phyloP scores from a whole-genome alignment of 2,888 invertebrate species.

The Sceliomorpha sp. region DNA sequence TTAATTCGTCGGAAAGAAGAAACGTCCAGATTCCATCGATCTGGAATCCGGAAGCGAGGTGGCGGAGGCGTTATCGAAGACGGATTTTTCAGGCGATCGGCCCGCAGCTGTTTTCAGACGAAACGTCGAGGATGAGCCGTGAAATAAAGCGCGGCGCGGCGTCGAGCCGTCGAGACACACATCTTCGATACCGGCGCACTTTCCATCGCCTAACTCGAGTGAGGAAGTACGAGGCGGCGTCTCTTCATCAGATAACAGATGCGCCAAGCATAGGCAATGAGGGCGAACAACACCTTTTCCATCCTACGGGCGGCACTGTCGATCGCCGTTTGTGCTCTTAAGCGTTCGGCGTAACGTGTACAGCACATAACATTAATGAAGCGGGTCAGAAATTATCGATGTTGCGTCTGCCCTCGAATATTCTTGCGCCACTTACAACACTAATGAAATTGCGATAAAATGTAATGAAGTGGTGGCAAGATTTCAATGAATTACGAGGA shows the following conservation, averaged over 20 bases:
- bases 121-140: slow-evolving; percentile 44
- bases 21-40: too few relatives aligned
- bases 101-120: slow-evolving; percentile 44
- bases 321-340: slow-evolving; percentile 54
- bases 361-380: slow-evolving; percentile 52
- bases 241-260: slow-evolving; percentile 72
- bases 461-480: slow-evolving; percentile 42
- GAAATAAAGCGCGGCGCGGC: slow-evolving; percentile 39
- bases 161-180: too few relatives aligned
- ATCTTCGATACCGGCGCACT: slow-evolving; percentile 54
- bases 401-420: slow-evolving; percentile 51
- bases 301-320: slow-evolving; percentile 59
- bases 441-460: slow-evolving; percentile 50
- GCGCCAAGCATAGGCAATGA: slow-evolving; percentile 66
- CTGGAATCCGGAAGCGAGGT: not conserved
- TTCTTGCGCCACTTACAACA: slow-evolving; percentile 37
- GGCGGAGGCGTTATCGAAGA: slow-evolving; percentile 29
- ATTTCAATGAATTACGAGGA: slow-evolving; percentile 55
- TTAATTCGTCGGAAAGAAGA: too few relatives aligned
- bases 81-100: slow-evolving; percentile 29
- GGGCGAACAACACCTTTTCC: slow-evolving; percentile 66
- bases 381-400: slow-evolving; percentile 57
- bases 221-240: slow-evolving; percentile 59
- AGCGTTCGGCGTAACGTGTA: slow-evolving; percentile 35
- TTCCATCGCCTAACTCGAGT: slow-evolving; percentile 50